Base-by-base conservation (phyloP, 2,113 vertebrate species). In the Tympanuchus pallidicinctus region DNA sequence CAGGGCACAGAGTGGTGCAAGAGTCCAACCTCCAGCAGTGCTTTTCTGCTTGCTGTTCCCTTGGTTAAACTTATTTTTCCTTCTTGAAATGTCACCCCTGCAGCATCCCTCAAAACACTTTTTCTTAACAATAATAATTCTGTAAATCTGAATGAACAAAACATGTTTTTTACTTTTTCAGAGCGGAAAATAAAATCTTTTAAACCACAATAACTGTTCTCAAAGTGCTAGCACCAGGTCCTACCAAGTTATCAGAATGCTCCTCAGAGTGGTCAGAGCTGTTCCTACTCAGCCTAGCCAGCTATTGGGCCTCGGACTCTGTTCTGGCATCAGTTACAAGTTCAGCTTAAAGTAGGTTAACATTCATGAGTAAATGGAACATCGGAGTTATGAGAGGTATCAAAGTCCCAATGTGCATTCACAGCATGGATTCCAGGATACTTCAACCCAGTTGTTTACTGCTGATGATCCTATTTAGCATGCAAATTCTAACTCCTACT, bases 401-500 rank as follows among this genome's bases (percentile, higher is more conserved):
- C 60, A 76, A 57, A 19, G 69, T 30, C 28, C 24, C 45, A n/a
- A 21, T 28, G 24, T 47, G 59, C 78, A 63, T 25, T 81, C 63
- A 61, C 57, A 56, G 48, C 65, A 34, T 38, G 77, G 57, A 73
- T 50, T 81, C 59, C 77, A 82, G 47, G 50, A 73, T 40, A 76
- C 27, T 95, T 66, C 40, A 70, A 74, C 66, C 67, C 92, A 89
- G 75, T 83, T 86, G 89, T 82, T 93, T 65, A 72, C 61, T 82
- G 66, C 56, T 92, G 64, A 57, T 93, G 90, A 89, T 95, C 64
- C 82, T 89, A 63, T 57, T 85, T 76, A 89, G 77, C 78, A 69
- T 54, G 64, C 56, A 90, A 93, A 96, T 97, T 97, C 92, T 94
- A 94, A 65, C 66, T 88, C 65, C 91, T 85, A 60, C 69, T 93